These are phyloP conservation scores for Volucella bombylans DNA, from an alignment of 2,888 invertebrate species.

Conservation along the genomic window DNA sequence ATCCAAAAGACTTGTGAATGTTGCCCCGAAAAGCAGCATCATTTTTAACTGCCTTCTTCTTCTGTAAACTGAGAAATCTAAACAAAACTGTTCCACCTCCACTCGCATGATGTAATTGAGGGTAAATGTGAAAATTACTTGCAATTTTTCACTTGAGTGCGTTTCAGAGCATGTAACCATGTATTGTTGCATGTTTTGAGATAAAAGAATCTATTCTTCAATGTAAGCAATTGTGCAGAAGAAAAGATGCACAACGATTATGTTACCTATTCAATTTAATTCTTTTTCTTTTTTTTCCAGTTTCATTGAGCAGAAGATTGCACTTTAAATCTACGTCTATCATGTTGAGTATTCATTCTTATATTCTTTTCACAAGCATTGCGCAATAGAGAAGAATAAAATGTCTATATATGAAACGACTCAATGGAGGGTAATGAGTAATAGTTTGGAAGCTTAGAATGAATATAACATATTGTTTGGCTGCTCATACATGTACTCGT, in stretches of 20 bases:
- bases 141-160: slow-evolving; percentile 43
- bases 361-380: too few relatives aligned
- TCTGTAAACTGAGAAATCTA: neutral
- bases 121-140: slow-evolving; percentile 44
- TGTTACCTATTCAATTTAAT: slow-evolving; percentile 9
- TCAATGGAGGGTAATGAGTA: too few relatives aligned
- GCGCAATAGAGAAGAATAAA: too few relatives aligned
- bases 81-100: neutral
- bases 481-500: too few relatives aligned
- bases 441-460: too few relatives aligned
- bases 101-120: slow-evolving; percentile 33
- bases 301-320: too few relatives aligned
- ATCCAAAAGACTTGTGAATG: neutral
- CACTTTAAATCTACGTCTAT: too few relatives aligned
- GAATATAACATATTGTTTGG: too few relatives aligned
- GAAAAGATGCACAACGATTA: slow-evolving; percentile 19
- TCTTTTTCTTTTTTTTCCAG: too few relatives aligned
- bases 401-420: too few relatives aligned
- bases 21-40: too few relatives aligned
- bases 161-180: neutral
- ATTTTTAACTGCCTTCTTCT: neutral
- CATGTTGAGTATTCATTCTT: too few relatives aligned
- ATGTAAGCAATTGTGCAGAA: slow-evolving; percentile 1
- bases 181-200: neutral
- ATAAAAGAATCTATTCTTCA: slow-evolving; percentile 9